phyloP scores from a whole-genome alignment of 2,888 invertebrate genomes.

The Tetragonula carbonaria region DNA sequence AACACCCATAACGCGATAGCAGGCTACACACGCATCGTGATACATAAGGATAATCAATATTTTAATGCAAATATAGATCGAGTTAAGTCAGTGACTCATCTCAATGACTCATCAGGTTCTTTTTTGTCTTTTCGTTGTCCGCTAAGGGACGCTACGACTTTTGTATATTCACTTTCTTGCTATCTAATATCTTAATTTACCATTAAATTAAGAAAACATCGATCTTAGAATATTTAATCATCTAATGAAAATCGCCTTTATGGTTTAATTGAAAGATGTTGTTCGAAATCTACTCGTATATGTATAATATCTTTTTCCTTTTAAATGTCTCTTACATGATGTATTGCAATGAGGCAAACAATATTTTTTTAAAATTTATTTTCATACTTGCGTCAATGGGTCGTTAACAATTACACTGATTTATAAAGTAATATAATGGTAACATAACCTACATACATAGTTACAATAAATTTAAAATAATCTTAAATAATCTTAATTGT shows the following conservation, averaged over 20 bases:
- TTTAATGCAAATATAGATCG: constrained; percentile 71
- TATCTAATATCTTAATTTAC: not conserved
- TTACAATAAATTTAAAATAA: no score
- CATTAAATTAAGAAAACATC: constrained; percentile 54
- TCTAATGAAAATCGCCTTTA: not conserved
- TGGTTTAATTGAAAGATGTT: not conserved
- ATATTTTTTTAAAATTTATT: no score
- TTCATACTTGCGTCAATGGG: no score
- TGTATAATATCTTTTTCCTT: no score
- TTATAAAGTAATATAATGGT: no score
- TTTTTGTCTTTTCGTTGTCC: constrained; percentile 61
- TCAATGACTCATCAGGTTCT: constrained; percentile 66
- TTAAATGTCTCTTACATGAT: no score
- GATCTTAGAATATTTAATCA: constrained; percentile 34
- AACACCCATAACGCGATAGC: constrained; percentile 3
- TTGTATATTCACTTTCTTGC: not conserved
- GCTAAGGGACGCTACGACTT: constrained; percentile 49
- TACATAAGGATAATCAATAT: constrained; percentile 53
- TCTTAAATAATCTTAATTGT: no score
- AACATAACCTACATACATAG: no score
- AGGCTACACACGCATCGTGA: not conserved
- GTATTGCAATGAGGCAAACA: no score
- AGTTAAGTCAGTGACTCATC: constrained; percentile 58
- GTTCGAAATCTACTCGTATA: no score
- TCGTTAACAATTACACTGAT: no score